Conservation (phyloP, 2,888 invertebrate genomes). For the Keiferia lycopersicella region DNA sequence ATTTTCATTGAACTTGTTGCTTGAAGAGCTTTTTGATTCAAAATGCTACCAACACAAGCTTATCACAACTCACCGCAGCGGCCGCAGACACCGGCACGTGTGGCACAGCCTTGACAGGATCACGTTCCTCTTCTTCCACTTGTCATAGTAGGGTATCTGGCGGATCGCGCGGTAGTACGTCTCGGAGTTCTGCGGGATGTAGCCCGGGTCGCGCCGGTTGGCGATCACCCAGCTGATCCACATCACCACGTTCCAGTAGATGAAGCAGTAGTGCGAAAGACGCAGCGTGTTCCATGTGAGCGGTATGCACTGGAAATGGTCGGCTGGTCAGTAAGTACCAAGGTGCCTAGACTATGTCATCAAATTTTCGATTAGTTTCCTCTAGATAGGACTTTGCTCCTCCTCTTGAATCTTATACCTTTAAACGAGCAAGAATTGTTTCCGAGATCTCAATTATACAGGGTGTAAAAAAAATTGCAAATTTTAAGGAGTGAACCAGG, state of each 20-base stretch:
- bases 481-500: too few relatives aligned
- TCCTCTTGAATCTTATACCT: too few relatives aligned
- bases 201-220: slow-evolving; percentile 94
- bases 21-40: too few relatives aligned
- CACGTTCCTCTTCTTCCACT: slow-evolving; percentile 93
- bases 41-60: too few relatives aligned
- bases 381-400: too few relatives aligned
- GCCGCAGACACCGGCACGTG: slow-evolving; percentile 93
- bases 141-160: slow-evolving; percentile 95
- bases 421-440: too few relatives aligned
- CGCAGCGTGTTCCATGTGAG: slow-evolving; percentile 94
- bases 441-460: too few relatives aligned
- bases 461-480: too few relatives aligned
- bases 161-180: slow-evolving; percentile 94
- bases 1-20: too few relatives aligned
- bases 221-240: slow-evolving; percentile 96
- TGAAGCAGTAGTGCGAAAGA: slow-evolving; percentile 93
- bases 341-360: too few relatives aligned
- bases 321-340: too few relatives aligned
- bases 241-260: slow-evolving; percentile 95
- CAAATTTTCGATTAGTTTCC: too few relatives aligned
- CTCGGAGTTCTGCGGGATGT: slow-evolving; percentile 93
- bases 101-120: slow-evolving; percentile 92
- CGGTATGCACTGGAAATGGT: slow-evolving; percentile 87
- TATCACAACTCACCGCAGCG: slow-evolving; percentile 78